phyloP scores from a whole-genome alignment of 2,113 vertebrate genomes.

The Pelecanus crispus region DNA sequence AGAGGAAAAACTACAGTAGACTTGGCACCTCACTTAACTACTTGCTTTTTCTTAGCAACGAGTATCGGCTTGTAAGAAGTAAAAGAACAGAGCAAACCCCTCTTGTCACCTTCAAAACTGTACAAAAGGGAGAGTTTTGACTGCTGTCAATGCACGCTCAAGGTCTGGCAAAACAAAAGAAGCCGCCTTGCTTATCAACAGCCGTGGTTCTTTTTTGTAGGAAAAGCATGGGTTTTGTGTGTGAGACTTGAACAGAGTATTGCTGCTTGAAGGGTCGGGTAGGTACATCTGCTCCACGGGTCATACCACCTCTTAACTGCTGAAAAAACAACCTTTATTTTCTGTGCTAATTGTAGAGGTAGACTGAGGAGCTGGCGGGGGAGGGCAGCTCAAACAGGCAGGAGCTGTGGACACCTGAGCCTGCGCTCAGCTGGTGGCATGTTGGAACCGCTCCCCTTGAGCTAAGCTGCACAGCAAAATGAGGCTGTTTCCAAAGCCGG shows the following conservation, averaged over 20 bases:
- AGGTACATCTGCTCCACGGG: rapidly evolving
- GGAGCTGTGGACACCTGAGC: not conserved
- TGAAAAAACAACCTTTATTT: not conserved
- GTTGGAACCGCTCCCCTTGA: not conserved
- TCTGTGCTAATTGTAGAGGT: not conserved
- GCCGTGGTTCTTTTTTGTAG: not conserved
- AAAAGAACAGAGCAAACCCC: not conserved
- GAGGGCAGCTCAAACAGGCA: not conserved
- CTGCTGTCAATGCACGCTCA: not conserved
- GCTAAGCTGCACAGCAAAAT: not conserved
- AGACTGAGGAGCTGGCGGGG: not conserved
- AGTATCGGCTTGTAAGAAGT: not conserved
- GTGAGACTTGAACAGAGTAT: not conserved
- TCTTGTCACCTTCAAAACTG: not conserved
- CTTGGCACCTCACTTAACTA: not conserved
- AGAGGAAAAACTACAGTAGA: not conserved
- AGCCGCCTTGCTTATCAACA: not conserved
- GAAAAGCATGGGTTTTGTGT: not conserved
- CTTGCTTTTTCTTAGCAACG: not conserved
- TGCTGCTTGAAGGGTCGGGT: not conserved
- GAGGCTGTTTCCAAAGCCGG: not conserved
- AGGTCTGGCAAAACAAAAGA: not conserved
- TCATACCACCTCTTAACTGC: not conserved
- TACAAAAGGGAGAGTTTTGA: not conserved
- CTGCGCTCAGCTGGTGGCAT: not conserved